phyloP scores from a whole-genome alignment of 2,888 invertebrate species.

The Eustalomyia histrio region DNA sequence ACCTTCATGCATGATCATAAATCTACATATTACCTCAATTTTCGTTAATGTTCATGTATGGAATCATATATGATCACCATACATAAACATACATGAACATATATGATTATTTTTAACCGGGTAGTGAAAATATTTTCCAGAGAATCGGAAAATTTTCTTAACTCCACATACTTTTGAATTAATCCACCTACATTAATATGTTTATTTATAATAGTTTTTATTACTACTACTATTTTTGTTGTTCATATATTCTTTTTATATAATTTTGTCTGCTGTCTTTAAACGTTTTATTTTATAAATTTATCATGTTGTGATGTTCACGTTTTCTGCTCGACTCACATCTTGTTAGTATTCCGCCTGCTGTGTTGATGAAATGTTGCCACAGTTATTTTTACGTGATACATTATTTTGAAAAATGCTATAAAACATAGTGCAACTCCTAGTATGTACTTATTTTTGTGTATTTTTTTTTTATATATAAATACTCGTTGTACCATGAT shows the following conservation, averaged over 20 bases:
- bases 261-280: neutral
- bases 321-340: conserved; percentile 18
- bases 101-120: too few relatives aligned
- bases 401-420: conserved; percentile 4
- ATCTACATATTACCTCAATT: too few relatives aligned
- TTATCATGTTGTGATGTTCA: conserved; percentile 2
- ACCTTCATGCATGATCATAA: too few relatives aligned
- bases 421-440: conserved; percentile 8
- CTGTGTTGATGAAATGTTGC: conserved; percentile 52
- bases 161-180: too few relatives aligned
- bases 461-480: conserved; percentile 11
- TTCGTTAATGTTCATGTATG: too few relatives aligned
- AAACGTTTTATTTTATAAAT: conserved; percentile 3
- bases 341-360: conserved; percentile 44
- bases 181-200: too few relatives aligned
- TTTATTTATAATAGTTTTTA: neutral
- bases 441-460: neutral
- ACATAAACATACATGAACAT: too few relatives aligned
- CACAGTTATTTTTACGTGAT: conserved; percentile 39
- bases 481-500: conserved; percentile 11
- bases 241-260: neutral
- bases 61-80: too few relatives aligned
- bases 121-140: too few relatives aligned
- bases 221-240: neutral
- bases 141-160: too few relatives aligned